Base-by-base conservation (phyloP, 2,797 vertebrate genomes). In the Sus cebifrons region DNA sequence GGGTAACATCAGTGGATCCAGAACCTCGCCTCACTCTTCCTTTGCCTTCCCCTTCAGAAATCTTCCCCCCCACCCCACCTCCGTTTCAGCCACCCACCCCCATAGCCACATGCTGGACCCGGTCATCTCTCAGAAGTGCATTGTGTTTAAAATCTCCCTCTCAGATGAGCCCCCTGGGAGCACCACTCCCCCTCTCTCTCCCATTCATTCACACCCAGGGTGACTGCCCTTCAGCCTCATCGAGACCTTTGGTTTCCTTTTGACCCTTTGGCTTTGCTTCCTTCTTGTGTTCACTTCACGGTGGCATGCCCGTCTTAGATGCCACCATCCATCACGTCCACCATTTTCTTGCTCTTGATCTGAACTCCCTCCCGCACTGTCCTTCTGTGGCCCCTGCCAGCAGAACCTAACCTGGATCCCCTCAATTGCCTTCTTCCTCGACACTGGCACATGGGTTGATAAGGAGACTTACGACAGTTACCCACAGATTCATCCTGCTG, bases 341-440 rank as follows among this genome's bases (percentile, higher is more conserved):
- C 12, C 27, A 21, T 73, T 96, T 40, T 83, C 82, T 74, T 68
- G 13, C 5, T 49, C 13, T 7, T 70, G 1, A 81, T 49, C 54
- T 52, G 44, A 60, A 73, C 58, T 78, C 64, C n/a, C 23, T 86
- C 21, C 21, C 12, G 67, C 64, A 49, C 49, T 74, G 6, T 49
- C 32, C 13, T 74, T 70, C 49, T 81, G 17, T 85, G 67, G 17
- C 52, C 44, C 17, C 23, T 77, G 29, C 29, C 32, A 83, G 44
- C n/a, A 71, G 60, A 83, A 89, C 9, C 1, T 88, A 79, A 73
- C 18, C 68, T 21, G 13, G 12, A 20, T 65, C 11, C 71, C 67
- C 29, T 85, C 32, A 58, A 74, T 74, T 82, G 65, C 49, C 65
- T 89, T 88, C 36, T 44, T 82, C 49, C 60, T 90, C 40, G 89